Conservation (phyloP, 1,140 invertebrate species). For the Eupristina koningsbergeri region DNA sequence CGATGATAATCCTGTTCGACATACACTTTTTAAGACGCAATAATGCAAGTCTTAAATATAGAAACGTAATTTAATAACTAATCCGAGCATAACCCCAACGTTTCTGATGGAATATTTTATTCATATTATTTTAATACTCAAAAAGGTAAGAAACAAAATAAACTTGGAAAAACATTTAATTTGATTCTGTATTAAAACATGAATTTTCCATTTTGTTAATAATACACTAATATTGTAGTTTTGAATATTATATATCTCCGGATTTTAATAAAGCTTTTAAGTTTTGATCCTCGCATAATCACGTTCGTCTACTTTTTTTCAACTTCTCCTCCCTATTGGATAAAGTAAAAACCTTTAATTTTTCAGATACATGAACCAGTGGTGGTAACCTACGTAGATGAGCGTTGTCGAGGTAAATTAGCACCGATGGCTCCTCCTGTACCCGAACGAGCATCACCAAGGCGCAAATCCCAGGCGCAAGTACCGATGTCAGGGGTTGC, state of each 20-base stretch:
- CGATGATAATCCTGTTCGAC: not conserved
- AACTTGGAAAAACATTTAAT: not conserved
- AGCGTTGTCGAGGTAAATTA: slow-evolving; percentile 2
- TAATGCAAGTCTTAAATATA: not conserved
- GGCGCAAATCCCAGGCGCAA: slow-evolving; percentile 34
- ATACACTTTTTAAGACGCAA: not conserved
- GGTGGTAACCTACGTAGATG: slow-evolving; percentile 9
- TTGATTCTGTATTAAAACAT: not conserved
- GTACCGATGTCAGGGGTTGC: not conserved
- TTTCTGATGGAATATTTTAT: not conserved
- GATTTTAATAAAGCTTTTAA: not conserved
- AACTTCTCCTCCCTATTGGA: not conserved
- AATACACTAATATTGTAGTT: not conserved
- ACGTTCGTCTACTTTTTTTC: not conserved
- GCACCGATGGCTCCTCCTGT: not conserved
- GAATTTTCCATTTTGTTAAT: not conserved
- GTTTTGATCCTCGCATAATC: not conserved
- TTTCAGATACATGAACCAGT: not conserved
- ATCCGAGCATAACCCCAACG: not conserved
- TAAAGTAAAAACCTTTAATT: not conserved
- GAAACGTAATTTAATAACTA: not conserved
- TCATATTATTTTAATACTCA: no score
- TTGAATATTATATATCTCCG: not conserved
- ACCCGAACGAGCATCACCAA: slow-evolving; percentile 43
- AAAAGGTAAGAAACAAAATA: not conserved